Percentiles rank a stretch among this genome's conserved stretches.
Evolutionary conservation across 2,888 invertebrate species (phyloP).

Genomic region (Allygus modestus): DNA sequence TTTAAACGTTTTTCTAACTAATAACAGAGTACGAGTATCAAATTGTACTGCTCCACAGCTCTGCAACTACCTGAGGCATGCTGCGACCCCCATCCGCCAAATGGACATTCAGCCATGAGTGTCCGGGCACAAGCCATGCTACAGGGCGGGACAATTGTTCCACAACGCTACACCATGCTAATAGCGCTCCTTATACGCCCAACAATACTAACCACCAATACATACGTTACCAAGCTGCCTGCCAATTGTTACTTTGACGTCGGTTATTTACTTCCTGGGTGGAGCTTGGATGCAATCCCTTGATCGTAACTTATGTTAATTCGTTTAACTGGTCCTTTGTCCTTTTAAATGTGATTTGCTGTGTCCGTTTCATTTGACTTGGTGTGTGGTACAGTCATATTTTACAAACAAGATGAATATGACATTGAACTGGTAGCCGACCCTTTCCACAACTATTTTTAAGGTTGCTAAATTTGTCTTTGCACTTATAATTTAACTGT

Average conservation of each 20-base stretch:
- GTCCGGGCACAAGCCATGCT: background rate
- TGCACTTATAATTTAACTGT: background rate
- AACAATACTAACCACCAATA: slow-evolving; percentile 37
- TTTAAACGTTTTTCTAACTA: no score
- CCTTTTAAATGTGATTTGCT: no score
- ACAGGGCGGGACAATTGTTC: slow-evolving; percentile 42
- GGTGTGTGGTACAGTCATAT: no score
- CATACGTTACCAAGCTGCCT: background rate
- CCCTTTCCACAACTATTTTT: background rate
- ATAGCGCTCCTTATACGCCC: slow-evolving; percentile 47
- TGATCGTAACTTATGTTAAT: slow-evolving; percentile 5
- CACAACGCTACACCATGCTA: slow-evolving; percentile 26
- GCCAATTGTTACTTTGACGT: slow-evolving; percentile 12
- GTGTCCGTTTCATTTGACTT: no score
- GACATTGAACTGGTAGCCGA: background rate
- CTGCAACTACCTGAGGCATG: slow-evolving; percentile 36
- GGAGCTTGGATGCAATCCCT: slow-evolving; percentile 6
- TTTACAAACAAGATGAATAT: no score
- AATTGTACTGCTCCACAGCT: no score
- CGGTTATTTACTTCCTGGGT: slow-evolving; percentile 44
- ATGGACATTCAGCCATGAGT: background rate
- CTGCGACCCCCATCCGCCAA: slow-evolving; percentile 18
- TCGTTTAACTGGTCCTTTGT: background rate
- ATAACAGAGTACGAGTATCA: no score
- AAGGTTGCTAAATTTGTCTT: background rate